Base-by-base conservation (phyloP, 2,888 invertebrate genomes). In the Aporophyla nigra region DNA sequence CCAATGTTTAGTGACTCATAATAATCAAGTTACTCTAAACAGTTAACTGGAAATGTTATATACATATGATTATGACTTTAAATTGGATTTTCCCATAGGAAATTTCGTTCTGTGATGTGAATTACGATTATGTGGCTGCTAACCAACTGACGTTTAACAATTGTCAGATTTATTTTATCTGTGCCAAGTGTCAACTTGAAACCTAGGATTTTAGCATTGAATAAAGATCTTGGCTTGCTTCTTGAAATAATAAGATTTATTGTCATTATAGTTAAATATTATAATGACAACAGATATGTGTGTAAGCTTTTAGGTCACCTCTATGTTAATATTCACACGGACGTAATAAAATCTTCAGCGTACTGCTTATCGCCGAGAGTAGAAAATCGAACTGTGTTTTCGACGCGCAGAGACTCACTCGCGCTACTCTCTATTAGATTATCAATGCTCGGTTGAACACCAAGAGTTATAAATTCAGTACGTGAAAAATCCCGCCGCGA, bases 31-130 rank as follows among this genome's bases (percentile, higher is more conserved):
- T 74, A 76, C 74, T 86, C 70, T 78, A 69, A 71, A 78, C 70
- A 72, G 66, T 62, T 75, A 81, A 81, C 74, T 74, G 78, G 66
- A 69, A 74, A 76, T 76, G 59, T 71, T 83, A 51, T 78, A 74
- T 66, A 78, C 62, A 74, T 70, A 67, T 63, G 72, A 73, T 70
- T 83, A 75, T n/a, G 61, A 68, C 53, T 67, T 58, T 71, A 83
- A 90, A 84, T 79, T 87, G 83, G 87, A 88, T 86, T 90, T 92
- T 91, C 87, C 90, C 89, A 88, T 86, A 88, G 82, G 84, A 87
- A 90, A 90, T 88, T 87, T 82, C 66, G 76, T 75, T 77, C 66
- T 77, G 72, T 82, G 86, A 83, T 84, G 82, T 74, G 74, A 83
- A 84, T 75, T 86, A 85, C 90, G 87, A 90, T 89, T 87, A 86